Conservation (phyloP, 1,140 invertebrate genomes). For the Amphibalanus amphitrite region DNA sequence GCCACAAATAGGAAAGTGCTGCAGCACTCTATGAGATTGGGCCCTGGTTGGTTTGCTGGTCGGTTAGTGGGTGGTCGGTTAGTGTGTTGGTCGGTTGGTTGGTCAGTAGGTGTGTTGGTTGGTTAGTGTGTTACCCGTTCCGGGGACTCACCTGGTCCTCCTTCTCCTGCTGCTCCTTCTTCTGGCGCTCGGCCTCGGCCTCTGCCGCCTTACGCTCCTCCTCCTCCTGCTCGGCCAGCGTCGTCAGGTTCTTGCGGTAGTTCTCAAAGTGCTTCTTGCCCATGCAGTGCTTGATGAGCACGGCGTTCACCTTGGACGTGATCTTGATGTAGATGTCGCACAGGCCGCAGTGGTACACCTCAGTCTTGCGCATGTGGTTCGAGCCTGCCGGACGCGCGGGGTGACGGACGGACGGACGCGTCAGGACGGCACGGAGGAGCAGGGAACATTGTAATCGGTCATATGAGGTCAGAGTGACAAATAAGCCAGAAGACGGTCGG, state of each 20-base stretch:
- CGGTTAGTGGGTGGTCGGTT: too few species aligned
- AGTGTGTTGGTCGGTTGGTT: too few species aligned
- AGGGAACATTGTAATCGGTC: too few species aligned
- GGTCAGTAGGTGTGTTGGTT: too few species aligned
- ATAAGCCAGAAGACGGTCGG: too few species aligned
- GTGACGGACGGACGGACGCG: too few species aligned
- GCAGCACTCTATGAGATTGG: too few species aligned
- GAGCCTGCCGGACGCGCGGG: not conserved
- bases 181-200: not conserved
- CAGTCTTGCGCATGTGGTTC: conserved; percentile 1
- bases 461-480: too few species aligned
- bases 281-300: conserved; percentile 4
- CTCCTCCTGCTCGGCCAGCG: not conserved
- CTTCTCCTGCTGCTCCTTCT: not conserved
- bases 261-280: conserved; percentile 1
- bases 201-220: not conserved
- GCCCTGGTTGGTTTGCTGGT: too few species aligned
- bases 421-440: too few species aligned
- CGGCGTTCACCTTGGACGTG: not conserved
- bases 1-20: too few species aligned
- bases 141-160: not conserved
- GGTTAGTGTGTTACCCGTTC: too few species aligned
- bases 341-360: conserved; percentile 4
- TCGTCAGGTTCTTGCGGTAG: not conserved
- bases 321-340: conserved; percentile 6